These are phyloP conservation scores for Teleopsis dalmanni DNA, from an alignment of 1,140 invertebrate species.

Conservation along the genomic window DNA sequence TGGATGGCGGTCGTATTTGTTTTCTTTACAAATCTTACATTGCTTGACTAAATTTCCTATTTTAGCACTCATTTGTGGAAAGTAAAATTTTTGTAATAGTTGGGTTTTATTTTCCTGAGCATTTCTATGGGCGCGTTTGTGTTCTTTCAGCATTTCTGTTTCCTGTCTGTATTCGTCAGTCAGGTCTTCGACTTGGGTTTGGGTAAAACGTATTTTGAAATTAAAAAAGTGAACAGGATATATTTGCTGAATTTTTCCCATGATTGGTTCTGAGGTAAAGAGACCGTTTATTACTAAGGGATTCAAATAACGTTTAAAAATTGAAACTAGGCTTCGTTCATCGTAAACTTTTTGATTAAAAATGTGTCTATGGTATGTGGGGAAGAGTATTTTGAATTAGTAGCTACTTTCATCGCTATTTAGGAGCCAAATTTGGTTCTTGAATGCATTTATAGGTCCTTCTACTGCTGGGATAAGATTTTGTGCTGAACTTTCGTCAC, in stretches of 20 bases:
- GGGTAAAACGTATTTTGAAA: conserved; percentile 11
- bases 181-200: conserved; percentile 12
- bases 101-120: conserved; percentile 14
- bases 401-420: conserved; percentile 32
- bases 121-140: conserved; percentile 16
- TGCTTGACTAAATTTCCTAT: conserved; percentile 8
- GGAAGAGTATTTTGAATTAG: conserved; percentile 31
- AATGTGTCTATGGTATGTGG: conserved; percentile 38
- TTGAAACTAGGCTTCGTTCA: conserved; percentile 14
- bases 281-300: conserved; percentile 12
- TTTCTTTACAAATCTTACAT: conserved; percentile 16
- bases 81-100: conserved; percentile 16
- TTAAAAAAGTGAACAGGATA: conserved; percentile 14
- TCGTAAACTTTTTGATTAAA: conserved; percentile 28
- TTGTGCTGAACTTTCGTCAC: conserved; percentile 1
- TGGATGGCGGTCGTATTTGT: conserved; percentile 4
- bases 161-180: conserved; percentile 7
- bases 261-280: conserved; percentile 11
- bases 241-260: conserved; percentile 12
- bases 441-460: conserved; percentile 16
- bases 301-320: conserved; percentile 10
- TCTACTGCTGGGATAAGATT: conserved; percentile 10
- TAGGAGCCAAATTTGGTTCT: conserved; percentile 21
- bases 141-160: conserved; percentile 9
- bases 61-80: conserved; percentile 13